Base-by-base conservation (phyloP, 2,113 vertebrate species). In the Tor tambroides region DNA sequence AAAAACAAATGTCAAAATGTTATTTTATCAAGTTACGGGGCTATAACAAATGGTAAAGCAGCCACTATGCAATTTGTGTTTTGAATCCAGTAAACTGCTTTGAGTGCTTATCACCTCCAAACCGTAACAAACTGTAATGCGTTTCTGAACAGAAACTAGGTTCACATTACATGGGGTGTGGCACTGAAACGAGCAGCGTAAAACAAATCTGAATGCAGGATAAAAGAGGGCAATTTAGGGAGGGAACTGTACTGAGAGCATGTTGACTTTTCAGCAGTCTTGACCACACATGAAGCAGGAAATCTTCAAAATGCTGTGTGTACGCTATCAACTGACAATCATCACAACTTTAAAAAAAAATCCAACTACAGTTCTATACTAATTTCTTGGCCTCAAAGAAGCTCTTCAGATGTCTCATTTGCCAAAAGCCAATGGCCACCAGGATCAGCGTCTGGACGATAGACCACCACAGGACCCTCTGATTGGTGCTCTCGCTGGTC, bases 381-480 rank as follows among this genome's bases (percentile, higher is more conserved):
- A 98, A 95, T 91, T 98, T 98, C 95, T 98, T 98, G 88, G 97
- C 97, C 93, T 98, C 97, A 71, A 98, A 98, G 94, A 98, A 98
- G 91, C 96, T 96, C 95, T 98, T 98, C 63, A 46, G 43, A 11
- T 46, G 43, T 46, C 96, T 95, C 96, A 98, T 97, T 92, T 98
- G 97, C 96, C 97, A 97, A 90, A 97, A 95, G 2, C 97, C 97
- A 15, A 97, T 97, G 91, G 96, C 95, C 83, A 97, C 96, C 5
- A 98, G 95, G 90, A 98, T 98, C 72, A 98, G 95, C 0, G 97
- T 98, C 93, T 98, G 97, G 49, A 97, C 94, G 80, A 98, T 98
- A 85, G 97, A 98, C 97, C 97, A 97, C 97, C 97, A 98, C 17
- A 98, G 93, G 86, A 98, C 97, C 2, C 97, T 93, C 89, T 97